Conservation (phyloP, 2,888 invertebrate genomes). For the Allacma fusca region DNA sequence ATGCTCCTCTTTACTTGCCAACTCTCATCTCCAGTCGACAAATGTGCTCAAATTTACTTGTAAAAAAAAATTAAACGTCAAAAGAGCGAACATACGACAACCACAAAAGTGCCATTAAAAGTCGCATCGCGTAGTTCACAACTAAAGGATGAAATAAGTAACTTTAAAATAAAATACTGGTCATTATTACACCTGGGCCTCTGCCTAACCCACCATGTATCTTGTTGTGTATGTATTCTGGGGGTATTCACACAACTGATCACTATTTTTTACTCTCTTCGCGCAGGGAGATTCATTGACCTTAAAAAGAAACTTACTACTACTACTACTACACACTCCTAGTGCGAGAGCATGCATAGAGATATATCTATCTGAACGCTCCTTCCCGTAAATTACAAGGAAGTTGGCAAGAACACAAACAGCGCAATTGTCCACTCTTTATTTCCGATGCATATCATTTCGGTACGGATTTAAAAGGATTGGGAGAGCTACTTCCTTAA, state of each 20-base stretch:
- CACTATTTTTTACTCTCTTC: not conserved
- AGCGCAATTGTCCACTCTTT: too few species aligned
- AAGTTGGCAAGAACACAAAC: too few species aligned
- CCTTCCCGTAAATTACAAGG: too few species aligned
- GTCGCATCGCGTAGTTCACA: not conserved
- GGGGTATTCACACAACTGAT: not conserved
- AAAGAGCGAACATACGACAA: not conserved
- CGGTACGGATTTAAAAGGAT: too few species aligned
- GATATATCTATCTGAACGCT: too few species aligned
- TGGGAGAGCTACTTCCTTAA: too few species aligned
- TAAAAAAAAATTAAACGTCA: not conserved
- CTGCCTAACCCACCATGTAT: not conserved
- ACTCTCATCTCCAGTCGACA: too few species aligned
- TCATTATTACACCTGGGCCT: not conserved
- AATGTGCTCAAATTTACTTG: not conserved
- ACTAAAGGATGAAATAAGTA: not conserved
- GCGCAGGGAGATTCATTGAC: constrained; percentile 31
- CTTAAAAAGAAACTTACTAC: constrained; percentile 8
- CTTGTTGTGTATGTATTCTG: not conserved
- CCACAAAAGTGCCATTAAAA: not conserved
- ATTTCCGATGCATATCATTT: too few species aligned
- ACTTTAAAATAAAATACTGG: constrained; percentile 7
- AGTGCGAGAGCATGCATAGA: too few species aligned
- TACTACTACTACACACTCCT: too few species aligned
- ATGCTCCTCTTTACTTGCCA: constrained; percentile 16